A percentile compares a stretch with the other conserved stretches of the same genome.
These are phyloP conservation scores for Polia nebulosa DNA, from an alignment of 2,888 invertebrate genomes.

Conservation along the genomic window DNA sequence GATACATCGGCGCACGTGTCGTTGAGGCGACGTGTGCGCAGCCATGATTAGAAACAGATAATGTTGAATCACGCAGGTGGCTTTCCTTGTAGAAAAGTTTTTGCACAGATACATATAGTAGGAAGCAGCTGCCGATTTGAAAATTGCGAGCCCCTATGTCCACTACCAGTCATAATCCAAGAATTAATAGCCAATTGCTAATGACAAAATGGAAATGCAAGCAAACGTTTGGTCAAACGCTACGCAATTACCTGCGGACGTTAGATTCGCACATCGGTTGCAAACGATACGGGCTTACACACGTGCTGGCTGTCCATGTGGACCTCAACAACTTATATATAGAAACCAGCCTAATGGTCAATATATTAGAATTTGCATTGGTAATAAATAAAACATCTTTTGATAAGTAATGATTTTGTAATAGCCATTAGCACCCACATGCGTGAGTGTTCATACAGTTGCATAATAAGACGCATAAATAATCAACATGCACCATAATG, in stretches of 20 bases:
- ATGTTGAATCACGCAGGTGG: slow-evolving; percentile 83
- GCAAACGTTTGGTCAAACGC: slow-evolving; percentile 83
- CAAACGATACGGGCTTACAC: slow-evolving; percentile 85
- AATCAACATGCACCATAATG: not conserved
- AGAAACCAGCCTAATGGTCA: slow-evolving; percentile 32
- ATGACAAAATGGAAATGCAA: slow-evolving; percentile 88
- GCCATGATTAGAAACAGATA: slow-evolving; percentile 64
- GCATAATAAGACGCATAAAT: slow-evolving; percentile 20
- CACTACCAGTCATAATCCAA: slow-evolving; percentile 85
- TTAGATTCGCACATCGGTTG: slow-evolving; percentile 78
- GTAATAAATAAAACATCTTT: slow-evolving; percentile 41
- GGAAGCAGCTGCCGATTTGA: slow-evolving; percentile 82
- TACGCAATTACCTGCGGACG: slow-evolving; percentile 81
- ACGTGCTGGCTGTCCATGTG: slow-evolving; percentile 75
- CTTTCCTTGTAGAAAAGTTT: slow-evolving; percentile 86
- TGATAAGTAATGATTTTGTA: slow-evolving; percentile 46
- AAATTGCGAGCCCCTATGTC: slow-evolving; percentile 90
- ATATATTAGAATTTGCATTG: slow-evolving; percentile 34
- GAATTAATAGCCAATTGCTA: slow-evolving; percentile 89
- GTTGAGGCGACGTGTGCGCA: slow-evolving; percentile 41
- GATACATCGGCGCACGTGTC: slow-evolving; percentile 48
- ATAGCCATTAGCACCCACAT: slow-evolving; percentile 53
- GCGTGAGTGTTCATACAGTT: slow-evolving; percentile 8
- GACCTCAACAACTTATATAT: slow-evolving; percentile 40
- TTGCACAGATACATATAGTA: slow-evolving; percentile 84